Evolutionary conservation across 2,113 vertebrate genomes (phyloP), one percentile per base, ranked within the genome.

Genomic region (Ophthalmolycus amberensis): DNA sequence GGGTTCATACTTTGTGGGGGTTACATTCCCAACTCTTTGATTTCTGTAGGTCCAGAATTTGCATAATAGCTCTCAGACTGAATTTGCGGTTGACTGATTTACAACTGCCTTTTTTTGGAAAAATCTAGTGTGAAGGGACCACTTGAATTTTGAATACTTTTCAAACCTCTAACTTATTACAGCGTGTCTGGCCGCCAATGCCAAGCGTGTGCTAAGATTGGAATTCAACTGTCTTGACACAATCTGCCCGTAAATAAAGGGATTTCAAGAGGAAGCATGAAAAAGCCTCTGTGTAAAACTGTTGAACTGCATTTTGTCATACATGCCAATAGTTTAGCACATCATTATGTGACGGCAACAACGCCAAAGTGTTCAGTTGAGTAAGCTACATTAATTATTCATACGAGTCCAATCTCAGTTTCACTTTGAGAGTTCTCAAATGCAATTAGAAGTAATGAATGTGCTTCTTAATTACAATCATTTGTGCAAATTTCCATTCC

Each of bases 391-490:
- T 87, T 85, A 90, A 90, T 93, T 93, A 95, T 91, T 90, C 90
- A 92, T 91, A 90, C 83, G 89, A 89, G 84, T 89, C 89, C 81
- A 90, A 94, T 94, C 90, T 91, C 79, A 58, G 73, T 94, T 93
- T 93, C 89, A 94, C 87, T 93, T 92, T 91, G 89, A 92, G 90
- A 84, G 80, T 90, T 91, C 88, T 93, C 93, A 90, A 88, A 92
- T 91, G 89, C 92, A 94, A 93, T 94, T 95, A 95, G 90, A 90
- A 88, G 88, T 94, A 94, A 94, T 94, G 90, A 95, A 94, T 94
- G 89, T 94, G 89, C 86, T 86, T 91, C 91, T 93, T 94, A 95
- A 95, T 95, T 94, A 93, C 93, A 94, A 92, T 94, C 83, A 92
- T 92, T 93, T 94, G 90, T 92, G 92, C 93, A 93, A 94, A 94